phyloP scores from a whole-genome alignment of 2,113 vertebrate genomes.

The Canis aureus region DNA sequence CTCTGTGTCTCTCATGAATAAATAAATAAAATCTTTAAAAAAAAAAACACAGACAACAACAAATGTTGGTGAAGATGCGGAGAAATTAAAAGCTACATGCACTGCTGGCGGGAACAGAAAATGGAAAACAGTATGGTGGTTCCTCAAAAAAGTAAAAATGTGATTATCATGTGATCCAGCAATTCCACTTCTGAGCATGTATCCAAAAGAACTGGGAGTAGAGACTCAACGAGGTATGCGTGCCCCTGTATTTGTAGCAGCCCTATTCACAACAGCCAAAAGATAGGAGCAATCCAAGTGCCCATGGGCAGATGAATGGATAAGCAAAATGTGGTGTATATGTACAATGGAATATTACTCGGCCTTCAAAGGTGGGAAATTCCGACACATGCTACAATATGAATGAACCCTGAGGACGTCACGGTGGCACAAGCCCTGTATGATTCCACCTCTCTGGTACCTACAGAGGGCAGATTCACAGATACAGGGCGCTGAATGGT shows the following conservation, averaged over 20 bases:
- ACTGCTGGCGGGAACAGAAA: neutral
- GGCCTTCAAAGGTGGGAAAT: neutral
- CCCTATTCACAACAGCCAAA: neutral
- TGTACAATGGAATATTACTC: neutral
- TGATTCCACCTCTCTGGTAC: neutral
- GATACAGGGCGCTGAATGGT: neutral
- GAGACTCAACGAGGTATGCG: neutral
- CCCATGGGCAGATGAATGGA: neutral
- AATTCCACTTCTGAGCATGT: neutral
- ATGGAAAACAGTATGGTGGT: neutral
- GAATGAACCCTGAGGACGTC: neutral
- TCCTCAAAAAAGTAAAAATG: neutral
- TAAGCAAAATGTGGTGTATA: neutral
- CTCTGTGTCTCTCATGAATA: too few species aligned
- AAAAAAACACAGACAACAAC: neutral
- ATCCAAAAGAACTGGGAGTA: neutral
- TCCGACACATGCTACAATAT: neutral
- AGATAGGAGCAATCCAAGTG: neutral
- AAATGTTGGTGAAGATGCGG: neutral
- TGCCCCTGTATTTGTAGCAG: neutral
- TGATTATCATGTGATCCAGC: neutral
- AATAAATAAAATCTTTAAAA: neutral
- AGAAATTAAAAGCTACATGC: neutral
- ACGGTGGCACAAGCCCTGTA: too few species aligned
- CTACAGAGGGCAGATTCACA: neutral